Conservation (phyloP, 2,113 vertebrate species). For the Cyprinodon tularosa region DNA sequence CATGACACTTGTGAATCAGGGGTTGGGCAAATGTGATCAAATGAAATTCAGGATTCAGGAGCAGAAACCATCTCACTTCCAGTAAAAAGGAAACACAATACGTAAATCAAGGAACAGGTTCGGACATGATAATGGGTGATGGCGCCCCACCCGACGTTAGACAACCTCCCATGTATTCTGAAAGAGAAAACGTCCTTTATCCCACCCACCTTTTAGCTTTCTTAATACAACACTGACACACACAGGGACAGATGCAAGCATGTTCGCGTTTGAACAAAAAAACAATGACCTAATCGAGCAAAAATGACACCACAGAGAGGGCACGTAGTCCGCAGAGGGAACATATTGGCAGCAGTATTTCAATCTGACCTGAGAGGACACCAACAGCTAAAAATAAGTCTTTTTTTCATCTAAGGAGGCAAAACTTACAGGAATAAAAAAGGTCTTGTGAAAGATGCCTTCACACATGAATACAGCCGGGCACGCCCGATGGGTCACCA, state of each 20-base stretch:
- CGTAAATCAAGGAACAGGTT: slow-evolving; percentile 44
- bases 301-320: not conserved
- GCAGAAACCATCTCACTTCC: not conserved
- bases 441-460: not conserved
- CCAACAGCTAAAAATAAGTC: not conserved
- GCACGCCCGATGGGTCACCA: not conserved
- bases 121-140: slow-evolving; percentile 42
- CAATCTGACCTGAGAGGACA: not conserved
- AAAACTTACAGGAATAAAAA: not conserved
- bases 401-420: not conserved
- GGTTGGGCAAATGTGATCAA: not conserved
- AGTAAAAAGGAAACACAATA: not conserved
- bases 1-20: not conserved
- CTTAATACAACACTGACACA: not conserved
- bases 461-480: not conserved
- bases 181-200: slow-evolving; percentile 18
- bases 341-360: not conserved
- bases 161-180: slow-evolving; percentile 1
- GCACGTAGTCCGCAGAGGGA: not conserved
- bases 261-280: slow-evolving; percentile 8
- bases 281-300: not conserved
- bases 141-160: slow-evolving; percentile 39
- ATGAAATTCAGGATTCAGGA: not conserved
- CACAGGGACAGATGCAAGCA: not conserved
- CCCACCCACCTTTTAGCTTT: slow-evolving; percentile 1